phyloP scores from a whole-genome alignment of 2,888 invertebrate genomes.

The Enchytraeus crypticus region DNA sequence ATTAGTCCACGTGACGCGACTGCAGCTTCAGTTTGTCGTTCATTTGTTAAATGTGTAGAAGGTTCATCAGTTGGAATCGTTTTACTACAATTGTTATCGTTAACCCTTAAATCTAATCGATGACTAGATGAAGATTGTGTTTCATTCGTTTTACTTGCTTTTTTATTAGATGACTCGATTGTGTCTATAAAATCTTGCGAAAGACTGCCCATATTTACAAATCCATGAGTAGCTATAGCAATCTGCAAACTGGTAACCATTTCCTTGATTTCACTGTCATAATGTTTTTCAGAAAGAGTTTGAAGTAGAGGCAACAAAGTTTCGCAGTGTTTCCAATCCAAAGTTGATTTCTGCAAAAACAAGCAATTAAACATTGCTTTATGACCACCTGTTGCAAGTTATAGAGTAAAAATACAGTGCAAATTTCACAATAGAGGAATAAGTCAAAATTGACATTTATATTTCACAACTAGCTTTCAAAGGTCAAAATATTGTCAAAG shows the following conservation, averaged over 20 bases:
- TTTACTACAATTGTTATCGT: too few relatives aligned
- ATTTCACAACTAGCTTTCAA: too few relatives aligned
- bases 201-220: constrained; percentile 32
- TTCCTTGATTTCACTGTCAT: constrained; percentile 33
- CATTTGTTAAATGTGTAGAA: neutral
- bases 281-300: constrained; percentile 31
- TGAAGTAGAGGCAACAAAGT: constrained; percentile 38
- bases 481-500: too few relatives aligned
- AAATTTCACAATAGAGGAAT: too few relatives aligned
- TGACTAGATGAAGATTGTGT: too few relatives aligned
- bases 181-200: neutral
- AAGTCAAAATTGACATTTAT: too few relatives aligned
- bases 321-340: constrained; percentile 33
- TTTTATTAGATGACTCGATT: neutral
- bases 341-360: constrained; percentile 30
- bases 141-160: too few relatives aligned
- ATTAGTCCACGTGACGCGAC: neutral
- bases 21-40: neutral
- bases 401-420: too few relatives aligned
- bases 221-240: constrained; percentile 45
- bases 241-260: constrained; percentile 44
- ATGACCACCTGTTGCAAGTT: too few relatives aligned
- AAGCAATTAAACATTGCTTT: neutral
- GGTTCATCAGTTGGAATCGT: neutral
- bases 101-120: too few relatives aligned